These are phyloP conservation scores for Ichneumoninae sp. DNA, from an alignment of 2,888 invertebrate species.

Conservation along the genomic window DNA sequence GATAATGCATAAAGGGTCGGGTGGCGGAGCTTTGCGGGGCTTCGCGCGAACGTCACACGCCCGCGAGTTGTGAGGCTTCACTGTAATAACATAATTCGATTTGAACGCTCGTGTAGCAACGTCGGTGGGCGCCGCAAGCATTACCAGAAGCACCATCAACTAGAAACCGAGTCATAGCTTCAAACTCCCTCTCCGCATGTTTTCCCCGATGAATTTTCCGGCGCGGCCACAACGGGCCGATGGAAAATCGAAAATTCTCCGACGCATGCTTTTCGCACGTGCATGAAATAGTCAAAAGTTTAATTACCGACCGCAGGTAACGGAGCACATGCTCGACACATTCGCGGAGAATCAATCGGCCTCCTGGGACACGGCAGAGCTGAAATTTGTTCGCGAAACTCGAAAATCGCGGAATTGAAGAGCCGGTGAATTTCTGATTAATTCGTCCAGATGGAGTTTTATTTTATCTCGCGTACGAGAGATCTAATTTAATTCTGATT, in stretches of 20 bases:
- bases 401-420: neutral
- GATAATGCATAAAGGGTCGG: conserved; percentile 4
- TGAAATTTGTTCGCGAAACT: neutral
- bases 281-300: neutral
- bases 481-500: neutral
- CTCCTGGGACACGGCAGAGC: neutral
- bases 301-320: neutral
- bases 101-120: conserved; percentile 64
- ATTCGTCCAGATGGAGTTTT: neutral
- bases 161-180: conserved; percentile 24
- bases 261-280: neutral
- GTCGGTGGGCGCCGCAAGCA: conserved; percentile 12
- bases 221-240: neutral
- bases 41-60: conserved; percentile 73
- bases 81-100: conserved; percentile 82
- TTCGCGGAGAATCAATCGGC: neutral
- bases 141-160: conserved; percentile 15
- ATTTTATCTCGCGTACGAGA: neutral
- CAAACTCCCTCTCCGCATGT: conserved; percentile 8
- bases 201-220: conserved; percentile 10
- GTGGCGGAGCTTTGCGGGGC: conserved; percentile 72
- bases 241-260: neutral
- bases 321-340: neutral
- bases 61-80: conserved; percentile 79
- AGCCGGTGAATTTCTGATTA: neutral